Percentiles rank a stretch among this genome's conserved stretches.
Conservation (phyloP, 2,888 invertebrate species). For the Clunio marinus region DNA sequence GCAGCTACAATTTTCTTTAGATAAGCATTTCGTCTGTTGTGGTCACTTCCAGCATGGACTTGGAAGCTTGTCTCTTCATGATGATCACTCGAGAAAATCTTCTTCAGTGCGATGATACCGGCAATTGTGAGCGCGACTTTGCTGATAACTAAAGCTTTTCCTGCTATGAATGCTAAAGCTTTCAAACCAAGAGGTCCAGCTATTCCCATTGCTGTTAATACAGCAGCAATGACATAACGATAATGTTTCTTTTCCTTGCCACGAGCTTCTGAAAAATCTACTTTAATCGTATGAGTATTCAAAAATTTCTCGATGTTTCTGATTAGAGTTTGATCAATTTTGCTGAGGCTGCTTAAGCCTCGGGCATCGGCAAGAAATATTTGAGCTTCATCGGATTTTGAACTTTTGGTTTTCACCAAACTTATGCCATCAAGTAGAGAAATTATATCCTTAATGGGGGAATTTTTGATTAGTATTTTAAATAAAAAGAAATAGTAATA, state of each 20-base stretch:
- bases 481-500: background rate
- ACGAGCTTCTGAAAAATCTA: conserved; percentile 54
- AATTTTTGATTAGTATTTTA: background rate
- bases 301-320: conserved; percentile 58
- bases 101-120: conserved; percentile 67
- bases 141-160: conserved; percentile 67
- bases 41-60: conserved; percentile 63
- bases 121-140: conserved; percentile 70
- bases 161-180: conserved; percentile 65
- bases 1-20: conserved; percentile 46
- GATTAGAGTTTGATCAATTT: conserved; percentile 54
- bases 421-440: conserved; percentile 59
- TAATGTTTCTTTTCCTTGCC: conserved; percentile 46
- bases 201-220: conserved; percentile 62
- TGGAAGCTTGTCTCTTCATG: conserved; percentile 63
- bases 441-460: conserved; percentile 54
- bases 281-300: conserved; percentile 60
- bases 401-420: conserved; percentile 58
- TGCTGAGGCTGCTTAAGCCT: conserved; percentile 55
- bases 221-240: conserved; percentile 59
- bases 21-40: conserved; percentile 62
- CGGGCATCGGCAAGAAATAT: conserved; percentile 57
- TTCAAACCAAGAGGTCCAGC: conserved; percentile 67
- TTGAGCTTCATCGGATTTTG: conserved; percentile 50
- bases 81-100: conserved; percentile 64